These are phyloP conservation scores for Lucinisca nassula DNA, from an alignment of 2,888 invertebrate species.

Conservation along the genomic window DNA sequence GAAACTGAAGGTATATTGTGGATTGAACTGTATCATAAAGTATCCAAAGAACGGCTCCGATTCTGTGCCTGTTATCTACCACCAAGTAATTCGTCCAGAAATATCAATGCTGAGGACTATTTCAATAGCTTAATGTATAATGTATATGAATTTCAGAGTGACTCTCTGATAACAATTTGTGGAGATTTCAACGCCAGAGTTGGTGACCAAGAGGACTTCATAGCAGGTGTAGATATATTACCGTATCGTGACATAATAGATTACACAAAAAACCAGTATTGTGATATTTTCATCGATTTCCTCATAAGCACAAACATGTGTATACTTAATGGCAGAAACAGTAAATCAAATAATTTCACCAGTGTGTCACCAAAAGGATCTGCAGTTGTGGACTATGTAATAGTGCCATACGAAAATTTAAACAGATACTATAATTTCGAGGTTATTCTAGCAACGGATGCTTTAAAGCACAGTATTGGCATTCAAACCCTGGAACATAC, in stretches of 20 bases:
- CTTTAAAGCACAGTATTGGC: neutral
- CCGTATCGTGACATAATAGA: constrained; percentile 16
- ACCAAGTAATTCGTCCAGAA: constrained; percentile 19
- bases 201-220: constrained; percentile 24
- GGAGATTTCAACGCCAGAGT: constrained; percentile 15
- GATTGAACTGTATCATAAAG: neutral
- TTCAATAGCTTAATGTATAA: constrained; percentile 1
- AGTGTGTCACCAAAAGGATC: neutral
- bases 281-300: neutral
- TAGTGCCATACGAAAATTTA: neutral
- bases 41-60: neutral
- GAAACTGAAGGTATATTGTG: constrained; percentile 22
- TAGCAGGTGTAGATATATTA: constrained; percentile 21
- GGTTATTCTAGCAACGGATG: neutral
- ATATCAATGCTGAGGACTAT: constrained; percentile 8
- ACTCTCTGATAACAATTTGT: neutral
- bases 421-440: neutral
- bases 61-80: constrained; percentile 37
- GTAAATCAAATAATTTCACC: neutral
- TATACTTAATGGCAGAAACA: constrained; percentile 3
- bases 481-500: neutral
- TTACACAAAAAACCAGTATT: neutral
- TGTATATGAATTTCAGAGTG: constrained; percentile 23
- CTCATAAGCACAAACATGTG: neutral
- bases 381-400: neutral